These are phyloP conservation scores for Gymnothorax javanicus DNA, from an alignment of 2,797 vertebrate species.

Conservation along the genomic window DNA sequence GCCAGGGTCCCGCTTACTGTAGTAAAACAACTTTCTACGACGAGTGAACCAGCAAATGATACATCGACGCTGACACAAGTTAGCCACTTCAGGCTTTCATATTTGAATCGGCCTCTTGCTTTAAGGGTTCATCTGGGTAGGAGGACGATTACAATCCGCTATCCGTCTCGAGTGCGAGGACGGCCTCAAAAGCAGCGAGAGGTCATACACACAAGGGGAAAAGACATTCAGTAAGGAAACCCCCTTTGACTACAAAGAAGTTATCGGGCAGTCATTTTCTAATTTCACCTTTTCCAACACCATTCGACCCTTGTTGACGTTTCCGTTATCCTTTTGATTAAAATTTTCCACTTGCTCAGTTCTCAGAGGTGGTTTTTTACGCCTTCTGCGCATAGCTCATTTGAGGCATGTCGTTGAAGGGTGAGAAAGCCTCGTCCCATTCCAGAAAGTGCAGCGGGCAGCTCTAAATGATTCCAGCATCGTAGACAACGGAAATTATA, in stretches of 20 bases:
- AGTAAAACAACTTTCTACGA: neutral
- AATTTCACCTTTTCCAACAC: neutral
- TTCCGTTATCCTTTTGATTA: neutral
- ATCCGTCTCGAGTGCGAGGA: too few species aligned
- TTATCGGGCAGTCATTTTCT: neutral
- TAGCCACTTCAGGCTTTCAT: neutral
- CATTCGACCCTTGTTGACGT: neutral
- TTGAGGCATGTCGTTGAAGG: neutral
- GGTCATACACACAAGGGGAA: neutral
- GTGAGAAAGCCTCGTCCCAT: too few species aligned
- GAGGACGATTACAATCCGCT: too few species aligned
- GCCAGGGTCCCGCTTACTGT: neutral
- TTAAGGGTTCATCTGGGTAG: too few species aligned
- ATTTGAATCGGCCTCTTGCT: too few species aligned
- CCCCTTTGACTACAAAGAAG: neutral
- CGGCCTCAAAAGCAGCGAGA: neutral
- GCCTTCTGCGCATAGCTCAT: neutral
- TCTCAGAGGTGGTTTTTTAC: too few species aligned
- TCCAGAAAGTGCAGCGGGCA: neutral
- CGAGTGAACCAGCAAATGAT: neutral
- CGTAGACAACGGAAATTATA: too few species aligned
- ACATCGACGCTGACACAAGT: too few species aligned
- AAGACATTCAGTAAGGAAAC: neutral
- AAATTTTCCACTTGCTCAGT: too few species aligned
- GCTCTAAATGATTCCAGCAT: neutral